A percentile compares a stretch with the other conserved stretches of the same genome.
Conservation (phyloP, 2,888 invertebrate genomes). For the Dichetophora obliterata region DNA sequence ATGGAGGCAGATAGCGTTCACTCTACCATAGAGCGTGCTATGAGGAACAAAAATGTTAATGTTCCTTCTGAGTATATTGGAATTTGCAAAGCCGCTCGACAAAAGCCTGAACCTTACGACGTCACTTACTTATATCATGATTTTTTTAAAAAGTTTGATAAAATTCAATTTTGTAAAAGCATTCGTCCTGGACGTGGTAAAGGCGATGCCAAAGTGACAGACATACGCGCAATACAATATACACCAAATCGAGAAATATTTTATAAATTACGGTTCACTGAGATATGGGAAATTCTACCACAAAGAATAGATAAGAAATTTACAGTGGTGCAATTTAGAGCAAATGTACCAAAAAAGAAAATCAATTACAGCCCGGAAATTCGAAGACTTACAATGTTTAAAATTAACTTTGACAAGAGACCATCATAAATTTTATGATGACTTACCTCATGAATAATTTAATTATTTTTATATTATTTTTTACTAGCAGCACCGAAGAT, state of each 20-base stretch:
- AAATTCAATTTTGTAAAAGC: slow-evolving; percentile 28
- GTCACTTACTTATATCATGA: not conserved
- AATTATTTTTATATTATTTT: too few relatives aligned
- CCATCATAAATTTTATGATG: too few relatives aligned
- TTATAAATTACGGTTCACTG: slow-evolving; percentile 33
- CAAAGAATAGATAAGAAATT: too few relatives aligned
- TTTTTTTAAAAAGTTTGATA: slow-evolving; percentile 25
- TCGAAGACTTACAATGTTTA: too few relatives aligned
- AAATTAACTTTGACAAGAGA: too few relatives aligned
- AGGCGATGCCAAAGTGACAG: slow-evolving; percentile 33
- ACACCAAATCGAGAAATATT: slow-evolving; percentile 35
- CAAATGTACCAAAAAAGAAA: too few relatives aligned
- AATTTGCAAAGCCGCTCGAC: slow-evolving; percentile 6
- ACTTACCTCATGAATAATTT: too few relatives aligned
- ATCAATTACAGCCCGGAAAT: too few relatives aligned
- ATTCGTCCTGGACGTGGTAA: slow-evolving; percentile 35
- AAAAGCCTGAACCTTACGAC: slow-evolving; percentile 1
- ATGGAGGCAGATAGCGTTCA: not conserved
- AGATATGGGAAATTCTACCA: slow-evolving; percentile 1
- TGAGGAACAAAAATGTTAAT: slow-evolving; percentile 6
- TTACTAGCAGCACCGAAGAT: too few relatives aligned
- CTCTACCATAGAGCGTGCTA: slow-evolving; percentile 16
- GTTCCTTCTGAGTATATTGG: slow-evolving; percentile 14
- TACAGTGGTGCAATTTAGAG: too few relatives aligned
- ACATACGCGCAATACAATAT: slow-evolving; percentile 38